Evolutionary conservation across 2,888 invertebrate species (phyloP), one percentile per base, ranked within the genome.

Genomic region (Cinara cedri): DNA sequence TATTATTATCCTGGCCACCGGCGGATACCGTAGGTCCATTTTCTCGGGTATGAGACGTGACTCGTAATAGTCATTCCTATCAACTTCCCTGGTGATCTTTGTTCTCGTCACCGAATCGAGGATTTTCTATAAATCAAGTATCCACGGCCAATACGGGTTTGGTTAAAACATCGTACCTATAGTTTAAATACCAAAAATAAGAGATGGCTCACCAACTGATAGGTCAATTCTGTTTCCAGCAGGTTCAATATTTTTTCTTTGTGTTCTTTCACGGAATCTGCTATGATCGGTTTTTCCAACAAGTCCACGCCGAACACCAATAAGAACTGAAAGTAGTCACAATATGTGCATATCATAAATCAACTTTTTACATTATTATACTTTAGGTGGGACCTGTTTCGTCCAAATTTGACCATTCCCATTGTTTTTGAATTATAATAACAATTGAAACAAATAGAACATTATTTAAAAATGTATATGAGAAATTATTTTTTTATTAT

Each of bases 21-120:
- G 70, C 10, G 78, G 78, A 11, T 78, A 78, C 9, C 49, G 49
- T 16, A n/a, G 1, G 16, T 78, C 46, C 60, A 49, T 68, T 62
- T 60, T 42, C 9, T 49, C 78, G 4, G 51, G 19, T 4, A 10
- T 16, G 11, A 11, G 21, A n/a, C 10, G 26, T 2, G 2, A 14
- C 44, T 76, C 76, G 10, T 54, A 55, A 42, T 51, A 51, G n/a
- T 51, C 16, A 9, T n/a, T 54, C 11, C 9, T 51, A 1, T 57
- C 26, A 4, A 11, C 6, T 21, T 46, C 49, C 9, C 1, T 34
- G 19, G 21, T n/a, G 0, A 14, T 2, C 1, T 8, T 62, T 3
- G 19, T 11, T 11, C 0, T 21, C 1, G 51, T 21, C 10, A 68
- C 0, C 16, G 34, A n/a, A 9, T 70, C 60, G 3, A 78, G 14